Base-by-base conservation (phyloP, 30 jellyfish, hydroid and myxozoan species). In the Hydra vulgaris region DNA sequence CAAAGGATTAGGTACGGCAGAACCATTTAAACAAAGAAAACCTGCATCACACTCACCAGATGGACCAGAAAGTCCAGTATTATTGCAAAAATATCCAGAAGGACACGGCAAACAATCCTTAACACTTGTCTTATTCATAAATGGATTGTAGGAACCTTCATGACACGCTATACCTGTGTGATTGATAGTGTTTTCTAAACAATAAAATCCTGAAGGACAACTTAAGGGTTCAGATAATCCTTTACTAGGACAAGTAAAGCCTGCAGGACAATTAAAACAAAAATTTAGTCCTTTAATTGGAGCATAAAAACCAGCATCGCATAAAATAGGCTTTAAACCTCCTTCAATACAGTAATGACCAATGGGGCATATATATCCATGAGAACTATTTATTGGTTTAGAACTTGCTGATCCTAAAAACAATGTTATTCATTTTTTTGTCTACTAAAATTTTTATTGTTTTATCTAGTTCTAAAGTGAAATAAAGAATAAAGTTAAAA, bases 281-380 rank as follows among this genome's bases (percentile, higher is more conserved):
- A 74, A 18, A 66, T 92, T 90, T 27, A 86, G 83, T 21, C 95
- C 95, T 17, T 76, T 73, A 0, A 86, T 80, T 1, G 98, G 98
- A 68, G 95, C 83, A 77, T 86, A 91, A 5, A 83, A 67, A n/a
- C 98, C 98, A 0, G 95, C 92, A 0, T 15, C 79, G 66, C 98
- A 91, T 27, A 74, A 84, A 7, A 18, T 8, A 80, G 83, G 94
- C 25, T 61, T 53, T 24, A 78, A 18, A 26, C 94, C 95, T 7
- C 98, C 98, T 17, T 92, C 89, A 0, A 82, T 74, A 77, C 98
- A 91, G 77, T 76, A 91, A 80, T 91, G 95, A 17, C 98, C 98
- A 18, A 80, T 78, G 17, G 98, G 95, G 71, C 98, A 91, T 24
- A 87, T 76, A 77, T 86, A 86, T 66, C 98, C 98, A 3, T 95